Conservation (phyloP, 2,797 vertebrate genomes). For the Poecilia picta region DNA sequence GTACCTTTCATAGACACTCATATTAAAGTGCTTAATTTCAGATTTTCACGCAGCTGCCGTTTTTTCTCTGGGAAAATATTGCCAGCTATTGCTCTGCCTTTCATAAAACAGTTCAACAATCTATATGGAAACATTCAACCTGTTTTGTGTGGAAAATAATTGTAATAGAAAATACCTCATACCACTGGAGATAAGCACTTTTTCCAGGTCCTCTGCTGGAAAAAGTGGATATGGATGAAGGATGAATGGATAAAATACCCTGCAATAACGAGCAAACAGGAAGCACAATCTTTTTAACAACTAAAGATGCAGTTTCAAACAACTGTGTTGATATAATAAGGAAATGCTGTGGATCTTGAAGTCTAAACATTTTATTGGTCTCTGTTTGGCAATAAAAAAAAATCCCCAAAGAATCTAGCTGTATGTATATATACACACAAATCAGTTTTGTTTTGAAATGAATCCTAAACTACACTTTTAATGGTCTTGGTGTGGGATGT, state of each 20-base stretch:
- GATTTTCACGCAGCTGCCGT: slow-evolving; percentile 45
- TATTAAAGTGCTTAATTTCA: slow-evolving; percentile 65
- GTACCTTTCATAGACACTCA: slow-evolving; percentile 47
- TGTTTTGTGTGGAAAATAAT: slow-evolving; percentile 18
- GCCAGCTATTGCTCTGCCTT: slow-evolving; percentile 37
- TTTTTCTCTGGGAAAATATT: slow-evolving; percentile 35
- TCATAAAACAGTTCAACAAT: slow-evolving; percentile 35
- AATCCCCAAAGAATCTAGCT: not conserved
- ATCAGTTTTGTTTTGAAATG: slow-evolving; percentile 24
- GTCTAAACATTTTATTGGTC: not conserved
- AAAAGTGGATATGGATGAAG: not conserved
- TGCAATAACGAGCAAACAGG: slow-evolving; percentile 32
- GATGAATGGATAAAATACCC: slow-evolving; percentile 8
- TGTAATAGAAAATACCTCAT: slow-evolving; percentile 13
- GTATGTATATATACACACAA: not conserved
- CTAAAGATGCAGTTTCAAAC: slow-evolving; percentile 1
- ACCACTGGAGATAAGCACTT: slow-evolving; percentile 8
- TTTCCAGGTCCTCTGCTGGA: not conserved
- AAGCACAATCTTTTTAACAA: slow-evolving; percentile 25
- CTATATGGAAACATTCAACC: slow-evolving; percentile 31
- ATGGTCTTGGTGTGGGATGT: slow-evolving; percentile 44
- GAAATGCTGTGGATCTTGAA: slow-evolving; percentile 4
- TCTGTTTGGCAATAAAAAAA: not conserved
- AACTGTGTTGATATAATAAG: slow-evolving; percentile 31
- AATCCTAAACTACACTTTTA: slow-evolving; percentile 40